Conservation (phyloP, 2,113 vertebrate species). For the Mystacornis crossleyi region DNA sequence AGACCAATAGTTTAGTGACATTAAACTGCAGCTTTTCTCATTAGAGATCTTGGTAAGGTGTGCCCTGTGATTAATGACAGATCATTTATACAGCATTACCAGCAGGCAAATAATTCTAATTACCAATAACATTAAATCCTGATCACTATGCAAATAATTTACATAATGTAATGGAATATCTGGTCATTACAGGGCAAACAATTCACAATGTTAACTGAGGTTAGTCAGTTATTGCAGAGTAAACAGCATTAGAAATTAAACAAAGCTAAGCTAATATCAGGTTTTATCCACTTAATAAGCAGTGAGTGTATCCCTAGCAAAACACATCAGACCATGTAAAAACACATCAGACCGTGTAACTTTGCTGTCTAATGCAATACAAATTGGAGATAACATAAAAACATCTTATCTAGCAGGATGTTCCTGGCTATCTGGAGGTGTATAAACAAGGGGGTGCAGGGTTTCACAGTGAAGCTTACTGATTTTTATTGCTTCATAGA, state of each 20-base stretch:
- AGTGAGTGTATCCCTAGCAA: background rate
- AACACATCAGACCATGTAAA: conserved; percentile 14
- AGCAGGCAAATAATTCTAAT: conserved; percentile 71
- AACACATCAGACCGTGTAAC: conserved; percentile 10
- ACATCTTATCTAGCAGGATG: background rate
- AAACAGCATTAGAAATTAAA: conserved; percentile 71
- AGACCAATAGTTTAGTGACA: background rate
- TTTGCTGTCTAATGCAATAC: background rate
- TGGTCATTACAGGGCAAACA: conserved; percentile 67
- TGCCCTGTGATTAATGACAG: conserved; percentile 57
- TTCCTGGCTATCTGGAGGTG: background rate
- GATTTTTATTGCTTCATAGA: background rate
- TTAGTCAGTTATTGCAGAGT: conserved; percentile 57
- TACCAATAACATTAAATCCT: conserved; percentile 53
- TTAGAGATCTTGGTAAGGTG: conserved; percentile 35
- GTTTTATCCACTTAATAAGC: conserved; percentile 55
- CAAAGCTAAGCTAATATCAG: conserved; percentile 60
- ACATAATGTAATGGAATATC: conserved; percentile 65
- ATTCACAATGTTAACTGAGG: conserved; percentile 67
- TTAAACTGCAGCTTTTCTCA: background rate
- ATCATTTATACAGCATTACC: conserved; percentile 27
- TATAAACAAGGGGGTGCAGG: background rate
- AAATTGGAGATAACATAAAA: conserved; percentile 9
- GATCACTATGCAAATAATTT: conserved; percentile 75
- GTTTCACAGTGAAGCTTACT: background rate